Evolutionary conservation across 1,140 invertebrate genomes (phyloP).

Genomic region (Euwallacea fornicatus): DNA sequence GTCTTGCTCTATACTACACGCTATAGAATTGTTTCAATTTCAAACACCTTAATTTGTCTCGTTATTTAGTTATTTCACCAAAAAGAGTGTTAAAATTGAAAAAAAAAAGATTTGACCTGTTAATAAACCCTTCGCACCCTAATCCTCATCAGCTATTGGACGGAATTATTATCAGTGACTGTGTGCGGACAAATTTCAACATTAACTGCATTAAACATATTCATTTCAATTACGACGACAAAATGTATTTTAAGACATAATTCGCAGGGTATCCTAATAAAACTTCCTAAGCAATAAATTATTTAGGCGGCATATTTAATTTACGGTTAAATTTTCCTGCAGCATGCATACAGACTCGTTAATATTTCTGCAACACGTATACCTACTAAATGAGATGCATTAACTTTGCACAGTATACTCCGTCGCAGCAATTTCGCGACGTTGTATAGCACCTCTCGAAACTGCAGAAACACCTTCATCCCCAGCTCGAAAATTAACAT

Average conservation of each 20-base stretch:
- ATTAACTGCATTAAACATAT: too few relatives aligned
- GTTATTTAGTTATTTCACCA: not conserved
- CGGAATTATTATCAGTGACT: too few relatives aligned
- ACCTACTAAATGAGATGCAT: conserved; percentile 19
- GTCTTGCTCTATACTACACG: not conserved
- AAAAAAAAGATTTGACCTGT: conserved; percentile 12
- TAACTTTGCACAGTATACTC: conserved; percentile 11
- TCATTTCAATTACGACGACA: too few relatives aligned
- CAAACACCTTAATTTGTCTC: not conserved
- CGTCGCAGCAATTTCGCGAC: conserved; percentile 4
- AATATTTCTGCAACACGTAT: conserved; percentile 14
- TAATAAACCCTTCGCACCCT: not conserved
- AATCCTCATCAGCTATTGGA: not conserved
- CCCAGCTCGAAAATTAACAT: too few relatives aligned
- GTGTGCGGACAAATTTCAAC: too few relatives aligned
- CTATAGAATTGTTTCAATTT: not conserved
- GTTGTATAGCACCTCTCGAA: too few relatives aligned
- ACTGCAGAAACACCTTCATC: too few relatives aligned
- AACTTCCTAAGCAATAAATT: conserved; percentile 6
- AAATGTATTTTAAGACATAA: not conserved
- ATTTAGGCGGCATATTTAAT: conserved; percentile 15
- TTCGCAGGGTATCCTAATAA: not conserved
- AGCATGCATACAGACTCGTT: conserved; percentile 15
- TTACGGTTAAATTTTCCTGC: conserved; percentile 11
- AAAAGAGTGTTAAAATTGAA: conserved; percentile 8